Conservation (phyloP, 2,888 invertebrate species). For the Thera britannica region DNA sequence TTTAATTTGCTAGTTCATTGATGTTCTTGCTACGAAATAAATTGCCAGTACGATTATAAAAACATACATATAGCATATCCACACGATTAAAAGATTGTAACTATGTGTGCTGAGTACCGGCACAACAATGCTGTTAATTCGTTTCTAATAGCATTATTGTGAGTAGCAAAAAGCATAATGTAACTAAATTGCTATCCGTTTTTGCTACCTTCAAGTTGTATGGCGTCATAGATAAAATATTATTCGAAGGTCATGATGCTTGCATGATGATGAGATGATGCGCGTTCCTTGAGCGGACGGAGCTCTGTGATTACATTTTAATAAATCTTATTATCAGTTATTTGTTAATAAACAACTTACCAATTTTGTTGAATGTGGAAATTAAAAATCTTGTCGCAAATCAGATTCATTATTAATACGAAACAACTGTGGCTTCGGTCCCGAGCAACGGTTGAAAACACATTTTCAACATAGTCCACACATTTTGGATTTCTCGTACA, state of each 20-base stretch:
- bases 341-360: too few species aligned
- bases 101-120: constrained; percentile 13
- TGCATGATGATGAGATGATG: constrained; percentile 33
- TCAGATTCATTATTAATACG: too few species aligned
- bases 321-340: background rate
- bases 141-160: constrained; percentile 46
- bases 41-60: constrained; percentile 16
- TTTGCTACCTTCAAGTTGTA: constrained; percentile 45
- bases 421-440: too few species aligned
- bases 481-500: too few species aligned
- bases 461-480: too few species aligned
- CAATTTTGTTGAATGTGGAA: too few species aligned
- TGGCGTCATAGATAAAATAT: constrained; percentile 45
- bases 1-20: constrained; percentile 18
- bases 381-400: too few species aligned
- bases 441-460: too few species aligned
- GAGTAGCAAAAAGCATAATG: constrained; percentile 33
- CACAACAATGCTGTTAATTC: constrained; percentile 38
- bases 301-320: background rate
- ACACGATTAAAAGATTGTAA: constrained; percentile 8
- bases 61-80: constrained; percentile 11
- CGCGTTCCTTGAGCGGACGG: constrained; percentile 16
- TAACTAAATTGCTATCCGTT: constrained; percentile 40
- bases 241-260: constrained; percentile 38
- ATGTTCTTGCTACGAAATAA: constrained; percentile 14